phyloP scores from a whole-genome alignment of 2,797 vertebrate species.

The Orestias chungarensis region DNA sequence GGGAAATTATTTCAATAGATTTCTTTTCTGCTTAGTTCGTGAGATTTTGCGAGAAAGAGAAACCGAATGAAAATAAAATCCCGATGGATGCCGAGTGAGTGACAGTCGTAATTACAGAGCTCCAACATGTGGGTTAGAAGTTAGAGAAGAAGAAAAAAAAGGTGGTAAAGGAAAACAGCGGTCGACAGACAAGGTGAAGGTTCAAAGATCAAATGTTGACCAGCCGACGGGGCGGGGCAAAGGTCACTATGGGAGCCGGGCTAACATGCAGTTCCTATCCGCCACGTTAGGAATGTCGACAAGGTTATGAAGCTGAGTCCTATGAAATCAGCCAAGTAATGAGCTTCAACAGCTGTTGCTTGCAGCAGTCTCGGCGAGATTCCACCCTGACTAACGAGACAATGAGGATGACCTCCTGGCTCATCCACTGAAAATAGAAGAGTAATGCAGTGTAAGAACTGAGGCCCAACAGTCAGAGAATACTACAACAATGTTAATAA shows the following conservation, averaged over 20 bases:
- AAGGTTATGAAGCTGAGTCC: constrained; percentile 29
- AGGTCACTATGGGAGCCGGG: constrained; percentile 50
- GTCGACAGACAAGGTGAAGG: constrained; percentile 62
- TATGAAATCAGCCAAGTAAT: constrained; percentile 54
- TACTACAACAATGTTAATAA: background rate
- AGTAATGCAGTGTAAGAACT: constrained; percentile 32
- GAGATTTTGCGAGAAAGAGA: constrained; percentile 42
- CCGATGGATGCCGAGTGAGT: constrained; percentile 52
- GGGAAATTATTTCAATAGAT: constrained; percentile 58
- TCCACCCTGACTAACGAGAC: constrained; percentile 60
- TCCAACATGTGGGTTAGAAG: constrained; percentile 43
- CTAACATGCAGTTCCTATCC: constrained; percentile 47
- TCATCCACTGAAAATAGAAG: constrained; percentile 24
- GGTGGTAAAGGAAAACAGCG: constrained; percentile 63
- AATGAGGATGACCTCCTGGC: constrained; percentile 46
- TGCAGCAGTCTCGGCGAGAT: constrained; percentile 48
- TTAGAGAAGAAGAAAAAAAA: constrained; percentile 8
- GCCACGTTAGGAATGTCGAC: constrained; percentile 11
- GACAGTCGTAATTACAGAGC: constrained; percentile 71
- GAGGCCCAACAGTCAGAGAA: background rate
- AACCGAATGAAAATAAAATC: constrained; percentile 46
- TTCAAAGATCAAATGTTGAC: constrained; percentile 66
- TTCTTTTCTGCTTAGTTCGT: constrained; percentile 49
- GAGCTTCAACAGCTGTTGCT: constrained; percentile 72
- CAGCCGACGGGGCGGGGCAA: constrained; percentile 53